Evolutionary conservation across 2,888 invertebrate genomes (phyloP), one percentile per base, ranked within the genome.

Genomic region (Andrena flavipes): DNA sequence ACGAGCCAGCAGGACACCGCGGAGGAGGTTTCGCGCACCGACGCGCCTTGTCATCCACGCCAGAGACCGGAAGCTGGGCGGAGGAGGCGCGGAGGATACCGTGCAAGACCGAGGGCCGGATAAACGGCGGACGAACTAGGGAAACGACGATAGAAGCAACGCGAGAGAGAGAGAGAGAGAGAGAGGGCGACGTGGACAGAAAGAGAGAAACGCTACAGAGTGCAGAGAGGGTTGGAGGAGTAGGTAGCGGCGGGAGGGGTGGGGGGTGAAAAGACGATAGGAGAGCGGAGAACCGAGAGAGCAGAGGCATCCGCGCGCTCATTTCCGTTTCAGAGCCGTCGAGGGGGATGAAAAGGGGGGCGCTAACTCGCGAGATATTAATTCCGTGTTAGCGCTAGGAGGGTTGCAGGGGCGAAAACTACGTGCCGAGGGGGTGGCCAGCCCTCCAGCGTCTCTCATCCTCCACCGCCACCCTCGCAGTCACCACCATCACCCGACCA

Each of bases 361-460:
- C 82, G 91, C 92, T 93, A 94, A 94, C 93, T 93, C 94, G 94
- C 94, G 94, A 93, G 93, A 94, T 94, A 94, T 94, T 94, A 94
- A 94, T 94, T 94, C 93, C 92, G 93, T 93, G 93, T 93, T 93
- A 93, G 93, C 92, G 92, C 91, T 91, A 89, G 91, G 92, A 91
- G 92, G 92, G 92, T 90, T 89, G 92, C 91, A 88, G 89, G 91
- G 88, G 90, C 88, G 90, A 92, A 92, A 92, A 90, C 91, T 92
- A 91, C 91, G 91, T 90, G 90, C 87, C 87, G 88, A 89, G 88
- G 87, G 89, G 87, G 87, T 84, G 84, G 86, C 83, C 85, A 82
- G 79, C 84, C 84, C 80, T 81, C 75, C 80, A 80, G 77, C 81
- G 54, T 80, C 80, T 70, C 64, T 69, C 84, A 54, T 78, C 77